Conservation (phyloP, 2,797 vertebrate species). For the Characodon lateralis region DNA sequence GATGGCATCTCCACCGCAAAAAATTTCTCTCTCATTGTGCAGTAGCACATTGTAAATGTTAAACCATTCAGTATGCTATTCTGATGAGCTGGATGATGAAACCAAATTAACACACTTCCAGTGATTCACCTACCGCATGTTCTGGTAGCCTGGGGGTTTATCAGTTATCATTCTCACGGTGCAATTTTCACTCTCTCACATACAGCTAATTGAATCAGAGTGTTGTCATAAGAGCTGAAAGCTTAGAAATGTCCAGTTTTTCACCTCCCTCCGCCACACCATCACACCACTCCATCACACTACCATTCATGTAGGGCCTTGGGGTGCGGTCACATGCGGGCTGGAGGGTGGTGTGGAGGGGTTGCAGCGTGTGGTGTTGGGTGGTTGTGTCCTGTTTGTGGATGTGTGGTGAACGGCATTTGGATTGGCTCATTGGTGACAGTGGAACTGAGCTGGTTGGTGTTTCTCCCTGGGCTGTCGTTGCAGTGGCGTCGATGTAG, state of each 20-base stretch:
- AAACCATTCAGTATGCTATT: constrained; percentile 8
- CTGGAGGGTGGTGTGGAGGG: no score
- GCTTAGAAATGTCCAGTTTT: constrained; percentile 29
- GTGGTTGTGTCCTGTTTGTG: no score
- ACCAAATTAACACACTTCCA: constrained; percentile 40
- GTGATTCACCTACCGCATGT: constrained; percentile 53
- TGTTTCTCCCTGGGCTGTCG: no score
- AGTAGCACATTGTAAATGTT: no score
- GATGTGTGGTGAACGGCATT: no score
- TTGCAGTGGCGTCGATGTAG: no score
- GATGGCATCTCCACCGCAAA: not conserved
- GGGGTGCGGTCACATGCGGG: no score
- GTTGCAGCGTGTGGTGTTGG: no score
- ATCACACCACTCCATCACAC: no score
- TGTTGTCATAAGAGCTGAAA: constrained; percentile 35
- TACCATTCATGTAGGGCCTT: no score
- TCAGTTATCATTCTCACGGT: constrained; percentile 47
- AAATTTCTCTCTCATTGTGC: not conserved
- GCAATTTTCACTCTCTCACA: constrained; percentile 8
- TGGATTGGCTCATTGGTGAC: no score
- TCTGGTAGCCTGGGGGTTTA: constrained; percentile 31
- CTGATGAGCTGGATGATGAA: constrained; percentile 45
- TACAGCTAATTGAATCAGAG: constrained; percentile 7
- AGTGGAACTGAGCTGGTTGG: no score
- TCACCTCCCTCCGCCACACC: not conserved